phyloP scores from a whole-genome alignment of 2,113 vertebrate species.

The Podilymbus podiceps region DNA sequence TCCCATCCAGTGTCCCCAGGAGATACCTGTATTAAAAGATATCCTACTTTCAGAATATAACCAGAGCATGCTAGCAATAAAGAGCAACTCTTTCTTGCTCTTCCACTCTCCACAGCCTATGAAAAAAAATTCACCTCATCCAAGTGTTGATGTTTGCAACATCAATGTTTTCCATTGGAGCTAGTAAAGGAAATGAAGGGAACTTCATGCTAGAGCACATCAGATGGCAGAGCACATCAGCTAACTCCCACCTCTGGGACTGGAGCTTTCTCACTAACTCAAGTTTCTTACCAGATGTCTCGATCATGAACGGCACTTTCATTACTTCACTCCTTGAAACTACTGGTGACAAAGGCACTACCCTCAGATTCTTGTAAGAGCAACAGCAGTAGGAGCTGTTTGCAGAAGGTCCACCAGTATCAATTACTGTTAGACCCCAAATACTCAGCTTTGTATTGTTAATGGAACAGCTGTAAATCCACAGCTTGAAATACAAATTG shows the following conservation, averaged over 20 bases:
- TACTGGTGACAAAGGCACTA: not conserved
- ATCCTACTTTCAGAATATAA: not conserved
- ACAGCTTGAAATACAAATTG: not conserved
- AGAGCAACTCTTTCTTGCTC: not conserved
- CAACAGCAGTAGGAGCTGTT: not conserved
- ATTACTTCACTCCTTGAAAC: not conserved
- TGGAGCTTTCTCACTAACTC: not conserved
- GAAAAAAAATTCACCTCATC: not conserved
- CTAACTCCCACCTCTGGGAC: not conserved
- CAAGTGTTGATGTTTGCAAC: not conserved
- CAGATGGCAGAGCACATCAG: not conserved
- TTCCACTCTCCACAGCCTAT: not conserved
- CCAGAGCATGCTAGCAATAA: not conserved
- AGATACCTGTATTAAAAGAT: slow-evolving; percentile 82
- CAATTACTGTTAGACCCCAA: not conserved
- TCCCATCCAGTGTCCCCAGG: slow-evolving; percentile 98
- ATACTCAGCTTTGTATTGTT: not conserved
- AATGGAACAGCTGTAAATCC: not conserved
- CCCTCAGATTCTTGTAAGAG: not conserved
- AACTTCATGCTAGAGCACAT: not conserved
- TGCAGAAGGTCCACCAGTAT: not conserved
- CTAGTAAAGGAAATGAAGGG: not conserved
- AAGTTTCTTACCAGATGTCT: not conserved
- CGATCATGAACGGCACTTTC: not conserved
- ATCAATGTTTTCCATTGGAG: not conserved